Percentiles rank a stretch among this genome's conserved stretches.
These are phyloP conservation scores for Sweltsa coloradensis DNA, from an alignment of 1,140 invertebrate genomes.

Conservation along the genomic window DNA sequence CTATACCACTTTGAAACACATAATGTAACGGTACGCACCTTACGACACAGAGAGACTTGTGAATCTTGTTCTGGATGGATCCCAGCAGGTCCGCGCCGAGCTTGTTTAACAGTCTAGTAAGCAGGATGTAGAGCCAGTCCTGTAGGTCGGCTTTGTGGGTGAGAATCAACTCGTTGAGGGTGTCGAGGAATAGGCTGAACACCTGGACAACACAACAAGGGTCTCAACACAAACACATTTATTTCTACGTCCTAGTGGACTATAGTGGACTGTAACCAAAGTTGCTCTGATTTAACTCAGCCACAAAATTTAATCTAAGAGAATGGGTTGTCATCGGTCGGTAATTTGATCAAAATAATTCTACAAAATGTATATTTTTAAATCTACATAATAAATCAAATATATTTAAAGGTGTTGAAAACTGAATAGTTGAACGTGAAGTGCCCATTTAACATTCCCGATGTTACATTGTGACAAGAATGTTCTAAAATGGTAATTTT, in stretches of 20 bases:
- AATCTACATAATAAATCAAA: no score
- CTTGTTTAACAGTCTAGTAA: conserved; percentile 72
- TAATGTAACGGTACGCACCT: conserved; percentile 37
- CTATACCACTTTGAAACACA: no score
- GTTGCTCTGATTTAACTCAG: no score
- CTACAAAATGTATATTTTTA: no score
- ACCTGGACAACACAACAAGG: conserved; percentile 35
- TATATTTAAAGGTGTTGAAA: no score
- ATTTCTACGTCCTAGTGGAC: not conserved
- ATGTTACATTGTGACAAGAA: no score
- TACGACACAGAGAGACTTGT: conserved; percentile 74
- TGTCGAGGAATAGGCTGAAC: conserved; percentile 85
- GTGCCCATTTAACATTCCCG: no score
- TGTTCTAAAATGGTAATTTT: no score
- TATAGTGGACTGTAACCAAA: no score
- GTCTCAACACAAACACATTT: not conserved
- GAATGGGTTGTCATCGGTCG: no score
- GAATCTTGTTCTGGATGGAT: conserved; percentile 81
- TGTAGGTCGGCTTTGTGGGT: conserved; percentile 76
- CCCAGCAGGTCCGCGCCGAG: conserved; percentile 79
- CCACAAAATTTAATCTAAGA: not conserved
- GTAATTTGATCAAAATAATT: no score
- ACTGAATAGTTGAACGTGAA: no score
- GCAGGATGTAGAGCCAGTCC: conserved; percentile 81
- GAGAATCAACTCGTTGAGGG: conserved; percentile 74